Conservation (phyloP, 2,888 invertebrate genomes). For the Timandra comae region DNA sequence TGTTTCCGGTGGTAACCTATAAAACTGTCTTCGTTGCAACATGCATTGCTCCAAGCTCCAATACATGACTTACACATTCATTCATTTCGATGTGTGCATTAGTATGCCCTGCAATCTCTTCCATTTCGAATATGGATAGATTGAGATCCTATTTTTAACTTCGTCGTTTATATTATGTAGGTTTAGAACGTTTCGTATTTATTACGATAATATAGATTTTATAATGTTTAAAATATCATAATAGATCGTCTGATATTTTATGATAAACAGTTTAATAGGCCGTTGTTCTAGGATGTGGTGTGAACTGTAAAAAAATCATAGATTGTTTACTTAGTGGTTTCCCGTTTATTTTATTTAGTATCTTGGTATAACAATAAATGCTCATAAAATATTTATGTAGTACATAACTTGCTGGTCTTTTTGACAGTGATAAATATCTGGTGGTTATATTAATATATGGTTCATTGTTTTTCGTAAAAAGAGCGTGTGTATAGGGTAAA, state of each 20-base stretch:
- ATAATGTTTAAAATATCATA: conserved; percentile 25
- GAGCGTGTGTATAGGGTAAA: too few relatives aligned
- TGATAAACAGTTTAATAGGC: conserved; percentile 50
- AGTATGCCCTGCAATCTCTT: conserved; percentile 12
- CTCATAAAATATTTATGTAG: too few relatives aligned
- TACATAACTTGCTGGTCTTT: too few relatives aligned
- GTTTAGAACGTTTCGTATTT: too few relatives aligned
- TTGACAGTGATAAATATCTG: too few relatives aligned
- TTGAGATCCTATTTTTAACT: too few relatives aligned
- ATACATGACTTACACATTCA: conserved; percentile 25
- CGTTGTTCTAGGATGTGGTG: conserved; percentile 56
- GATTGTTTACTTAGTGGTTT: conserved; percentile 61
- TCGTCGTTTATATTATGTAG: too few relatives aligned
- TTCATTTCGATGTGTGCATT: conserved; percentile 31
- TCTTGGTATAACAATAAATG: too few relatives aligned
- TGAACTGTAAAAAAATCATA: conserved; percentile 42
- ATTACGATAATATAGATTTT: too few relatives aligned
- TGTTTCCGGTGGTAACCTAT: conserved; percentile 44
- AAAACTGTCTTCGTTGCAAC: conserved; percentile 57
- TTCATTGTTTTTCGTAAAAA: too few relatives aligned
- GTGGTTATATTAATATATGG: too few relatives aligned
- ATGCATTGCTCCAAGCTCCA: conserved; percentile 39
- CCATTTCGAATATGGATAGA: too few relatives aligned
- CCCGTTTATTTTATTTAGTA: conserved; percentile 26
- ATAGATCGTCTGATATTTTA: conserved; percentile 28